Evolutionary conservation across 2,113 vertebrate species (phyloP).

Genomic region (Hystrix cristata): DNA sequence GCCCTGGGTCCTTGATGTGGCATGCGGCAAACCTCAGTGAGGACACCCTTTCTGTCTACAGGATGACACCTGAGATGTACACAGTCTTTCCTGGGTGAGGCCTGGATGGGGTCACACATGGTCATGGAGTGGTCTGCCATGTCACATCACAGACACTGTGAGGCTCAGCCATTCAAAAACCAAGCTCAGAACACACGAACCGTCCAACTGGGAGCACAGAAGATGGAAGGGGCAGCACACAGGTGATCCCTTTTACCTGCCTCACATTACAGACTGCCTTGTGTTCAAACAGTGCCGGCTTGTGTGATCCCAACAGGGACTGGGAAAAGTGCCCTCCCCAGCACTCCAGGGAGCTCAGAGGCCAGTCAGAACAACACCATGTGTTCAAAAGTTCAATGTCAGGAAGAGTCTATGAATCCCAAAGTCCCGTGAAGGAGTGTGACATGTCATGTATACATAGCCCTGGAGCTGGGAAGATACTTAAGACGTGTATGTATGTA

Average conservation of each 20-base stretch:
- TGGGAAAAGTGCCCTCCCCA: not conserved
- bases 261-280: not conserved
- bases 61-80: too few relatives aligned
- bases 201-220: too few relatives aligned
- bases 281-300: too few relatives aligned
- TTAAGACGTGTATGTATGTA: not conserved
- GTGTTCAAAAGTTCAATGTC: not conserved
- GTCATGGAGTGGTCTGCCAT: not conserved
- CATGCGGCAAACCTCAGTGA: not conserved
- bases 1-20: not conserved
- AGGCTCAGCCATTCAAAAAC: not conserved
- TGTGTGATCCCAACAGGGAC: not conserved
- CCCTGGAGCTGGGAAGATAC: not conserved
- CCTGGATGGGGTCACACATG: not conserved
- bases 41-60: not conserved
- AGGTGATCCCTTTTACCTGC: not conserved
- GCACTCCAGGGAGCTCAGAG: not conserved
- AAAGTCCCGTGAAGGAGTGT: not conserved
- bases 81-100: not conserved
- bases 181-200: not conserved
- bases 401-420: not conserved
- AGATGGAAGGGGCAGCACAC: not conserved
- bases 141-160: not conserved
- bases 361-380: not conserved
- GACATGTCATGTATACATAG: too few relatives aligned